phyloP scores from a whole-genome alignment of 2,797 vertebrate species.

The Vespertilio murinus region DNA sequence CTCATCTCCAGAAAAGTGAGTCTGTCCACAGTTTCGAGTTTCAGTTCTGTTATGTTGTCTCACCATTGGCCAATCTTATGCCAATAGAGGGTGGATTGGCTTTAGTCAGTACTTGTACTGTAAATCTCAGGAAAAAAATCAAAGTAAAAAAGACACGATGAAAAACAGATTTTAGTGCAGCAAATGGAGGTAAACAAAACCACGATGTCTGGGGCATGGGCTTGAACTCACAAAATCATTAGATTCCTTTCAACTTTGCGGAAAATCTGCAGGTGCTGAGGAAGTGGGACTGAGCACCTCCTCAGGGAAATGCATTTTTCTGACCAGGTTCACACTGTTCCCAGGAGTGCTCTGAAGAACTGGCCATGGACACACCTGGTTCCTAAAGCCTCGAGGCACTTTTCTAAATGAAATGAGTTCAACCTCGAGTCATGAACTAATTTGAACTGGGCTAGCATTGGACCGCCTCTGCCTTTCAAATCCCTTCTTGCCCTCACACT shows the following conservation, averaged over 20 bases:
- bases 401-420: constrained; percentile 9
- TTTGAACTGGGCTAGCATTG: neutral
- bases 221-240: neutral
- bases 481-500: neutral
- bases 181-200: neutral
- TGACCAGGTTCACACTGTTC: neutral
- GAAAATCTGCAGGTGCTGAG: neutral
- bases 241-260: neutral
- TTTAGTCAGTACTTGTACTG: constrained; percentile 12
- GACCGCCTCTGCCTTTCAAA: neutral
- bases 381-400: neutral
- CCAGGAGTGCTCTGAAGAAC: neutral
- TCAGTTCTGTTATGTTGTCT: constrained; percentile 61
- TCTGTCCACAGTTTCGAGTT: constrained; percentile 61
- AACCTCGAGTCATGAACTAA: neutral
- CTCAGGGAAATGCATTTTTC: neutral
- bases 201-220: neutral
- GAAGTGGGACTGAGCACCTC: neutral
- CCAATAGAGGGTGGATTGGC: neutral
- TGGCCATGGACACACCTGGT: neutral
- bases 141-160: neutral
- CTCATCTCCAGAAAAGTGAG: constrained; percentile 69
- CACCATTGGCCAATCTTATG: constrained; percentile 47
- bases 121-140: constrained; percentile 26
- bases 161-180: neutral